Conservation (phyloP, 1,140 invertebrate species). For the Neodiprion virginianus region DNA sequence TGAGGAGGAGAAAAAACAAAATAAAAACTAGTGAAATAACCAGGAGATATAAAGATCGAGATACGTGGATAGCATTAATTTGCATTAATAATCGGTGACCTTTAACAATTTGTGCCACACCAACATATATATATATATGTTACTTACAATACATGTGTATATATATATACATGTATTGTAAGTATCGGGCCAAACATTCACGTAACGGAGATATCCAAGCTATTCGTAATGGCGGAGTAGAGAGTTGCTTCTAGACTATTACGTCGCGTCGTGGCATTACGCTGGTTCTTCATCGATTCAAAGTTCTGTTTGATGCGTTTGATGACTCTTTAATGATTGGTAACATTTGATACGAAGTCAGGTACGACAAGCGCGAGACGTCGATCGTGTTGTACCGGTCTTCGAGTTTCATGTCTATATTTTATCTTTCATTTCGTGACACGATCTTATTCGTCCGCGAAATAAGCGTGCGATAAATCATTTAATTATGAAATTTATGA, state of each 20-base stretch:
- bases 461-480: not conserved
- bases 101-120: not conserved
- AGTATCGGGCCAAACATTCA: slow-evolving; percentile 3
- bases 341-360: too few relatives aligned
- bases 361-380: too few relatives aligned
- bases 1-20: not conserved
- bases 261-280: not conserved
- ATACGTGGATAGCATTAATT: not conserved
- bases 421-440: not conserved
- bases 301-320: too few relatives aligned
- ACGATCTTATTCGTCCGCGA: not conserved
- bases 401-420: too few relatives aligned
- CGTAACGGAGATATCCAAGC: not conserved
- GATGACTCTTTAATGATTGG: too few relatives aligned
- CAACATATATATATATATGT: too few relatives aligned
- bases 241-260: not conserved
- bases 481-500: slow-evolving; percentile 3
- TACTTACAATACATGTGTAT: too few relatives aligned
- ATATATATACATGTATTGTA: not conserved
- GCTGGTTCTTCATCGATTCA: too few relatives aligned
- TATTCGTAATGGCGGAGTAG: slow-evolving; percentile 7
- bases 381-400: too few relatives aligned
- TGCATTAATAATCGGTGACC: not conserved
- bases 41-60: not conserved
- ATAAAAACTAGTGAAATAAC: not conserved